Evolutionary conservation across 2,888 invertebrate genomes (phyloP).

Genomic region (Sepioteuthis lessoniana): DNA sequence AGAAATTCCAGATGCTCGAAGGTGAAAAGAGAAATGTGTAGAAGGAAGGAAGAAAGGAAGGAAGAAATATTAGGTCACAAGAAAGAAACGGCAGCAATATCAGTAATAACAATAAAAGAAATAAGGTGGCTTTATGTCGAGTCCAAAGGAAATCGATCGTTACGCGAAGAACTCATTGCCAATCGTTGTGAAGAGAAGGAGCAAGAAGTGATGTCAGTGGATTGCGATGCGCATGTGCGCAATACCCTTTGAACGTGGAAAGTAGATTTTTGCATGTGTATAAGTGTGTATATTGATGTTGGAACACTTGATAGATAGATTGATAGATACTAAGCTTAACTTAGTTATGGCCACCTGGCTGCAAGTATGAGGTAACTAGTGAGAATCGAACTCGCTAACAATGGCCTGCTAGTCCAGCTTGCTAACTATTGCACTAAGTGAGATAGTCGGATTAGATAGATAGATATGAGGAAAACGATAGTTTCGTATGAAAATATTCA

Average conservation of each 20-base stretch:
- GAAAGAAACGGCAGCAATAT: not conserved
- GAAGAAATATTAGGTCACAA: slow-evolving; percentile 33
- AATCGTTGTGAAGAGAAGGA: not conserved
- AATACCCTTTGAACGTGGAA: not conserved
- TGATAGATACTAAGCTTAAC: too few species aligned
- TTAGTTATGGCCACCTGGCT: too few species aligned
- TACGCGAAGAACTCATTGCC: not conserved
- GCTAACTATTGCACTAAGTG: too few species aligned
- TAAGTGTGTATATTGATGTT: not conserved
- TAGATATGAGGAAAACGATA: too few species aligned
- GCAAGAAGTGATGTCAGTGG: not conserved
- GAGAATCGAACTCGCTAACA: too few species aligned
- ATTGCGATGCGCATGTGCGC: not conserved
- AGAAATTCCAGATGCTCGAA: too few species aligned
- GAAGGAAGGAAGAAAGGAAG: not conserved
- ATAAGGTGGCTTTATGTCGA: not conserved
- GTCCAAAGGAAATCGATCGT: not conserved
- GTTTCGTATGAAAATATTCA: too few species aligned
- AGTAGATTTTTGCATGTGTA: not conserved
- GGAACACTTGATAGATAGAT: too few species aligned
- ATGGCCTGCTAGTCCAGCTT: too few species aligned
- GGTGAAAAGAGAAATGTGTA: not conserved
- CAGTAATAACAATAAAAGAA: not conserved
- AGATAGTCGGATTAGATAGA: too few species aligned
- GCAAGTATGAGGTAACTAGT: too few species aligned